Evolutionary conservation across 1,140 invertebrate genomes (phyloP), one percentile per base, ranked within the genome.

Genomic region (Drosophila bifasciata): DNA sequence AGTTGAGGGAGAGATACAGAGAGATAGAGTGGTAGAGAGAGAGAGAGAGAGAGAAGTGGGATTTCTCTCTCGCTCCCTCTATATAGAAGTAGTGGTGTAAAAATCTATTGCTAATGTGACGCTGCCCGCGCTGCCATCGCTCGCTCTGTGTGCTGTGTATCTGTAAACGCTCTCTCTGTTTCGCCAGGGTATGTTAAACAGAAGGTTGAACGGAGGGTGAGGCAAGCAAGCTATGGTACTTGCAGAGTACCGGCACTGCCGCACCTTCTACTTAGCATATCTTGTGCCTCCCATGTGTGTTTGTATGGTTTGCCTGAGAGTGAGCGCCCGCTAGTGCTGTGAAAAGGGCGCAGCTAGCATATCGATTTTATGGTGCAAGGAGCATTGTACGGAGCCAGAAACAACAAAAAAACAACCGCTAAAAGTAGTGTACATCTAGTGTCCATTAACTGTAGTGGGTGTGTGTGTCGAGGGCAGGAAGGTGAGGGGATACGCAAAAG

Each of bases 261-360:
- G 11, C 5, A 36, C 32, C 32, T 36, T 36, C 32, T 36, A 36
- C 13, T 36, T 13, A 36, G 32, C 32, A 13, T 36, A 11, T 4
- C 32, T 13, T 36, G 28, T 32, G 32, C 32, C 32, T 36, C 32
- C 23, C 56, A 46, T 50, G 25, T 45, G 23, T 55, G 16, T 51
- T 40, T 59, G 40, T 48, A 53, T 63, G 62, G 62, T 51, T 40
- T 48, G 50, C 5, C 23, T 25, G 32, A 55, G 43, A 57, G 52
- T 8, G 61, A 56, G 39, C 43, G 36, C 15, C 19, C 39, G 7
- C 53, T 43, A 71, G 44, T 51, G 78, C 69, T 36, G 66, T 73
- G 68, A 78, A 85, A 88, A 86, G 83, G 77, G 81, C 81, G 81
- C 83, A 86, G 81, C 81, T 74, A 77, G 45, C 78, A 74, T 79